Conservation (phyloP, 2,888 invertebrate species). For the Lamellibrachia satsuma region DNA sequence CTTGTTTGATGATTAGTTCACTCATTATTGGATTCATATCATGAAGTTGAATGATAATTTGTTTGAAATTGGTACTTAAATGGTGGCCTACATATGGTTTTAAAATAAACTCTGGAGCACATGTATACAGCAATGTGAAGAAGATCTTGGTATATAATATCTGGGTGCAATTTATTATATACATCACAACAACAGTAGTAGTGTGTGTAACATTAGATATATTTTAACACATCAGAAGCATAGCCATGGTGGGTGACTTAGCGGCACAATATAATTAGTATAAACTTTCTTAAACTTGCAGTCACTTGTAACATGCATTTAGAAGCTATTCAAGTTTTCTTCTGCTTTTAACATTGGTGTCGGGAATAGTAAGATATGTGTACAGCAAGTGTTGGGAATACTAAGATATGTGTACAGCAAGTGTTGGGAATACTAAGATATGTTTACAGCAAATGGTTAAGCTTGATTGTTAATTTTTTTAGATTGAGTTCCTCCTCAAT, state of each 20-base stretch:
- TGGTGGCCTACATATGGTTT: neutral
- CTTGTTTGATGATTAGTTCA: neutral
- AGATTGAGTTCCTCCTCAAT: no score
- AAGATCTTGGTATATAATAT: neutral
- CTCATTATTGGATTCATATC: neutral
- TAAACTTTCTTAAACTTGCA: neutral
- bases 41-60: neutral
- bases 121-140: neutral
- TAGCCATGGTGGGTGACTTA: neutral
- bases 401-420: neutral
- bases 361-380: neutral
- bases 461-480: no score
- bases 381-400: neutral
- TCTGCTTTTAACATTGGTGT: neutral
- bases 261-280: no score
- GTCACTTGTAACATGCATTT: conserved; percentile 6
- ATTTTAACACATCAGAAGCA: neutral
- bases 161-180: neutral
- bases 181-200: neutral
- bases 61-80: neutral
- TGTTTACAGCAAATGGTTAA: no score
- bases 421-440: neutral
- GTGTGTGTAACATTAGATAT: neutral
- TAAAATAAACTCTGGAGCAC: neutral
- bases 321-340: neutral